Evolutionary conservation across 2,113 vertebrate genomes (phyloP), one percentile per base, ranked within the genome.

Genomic region (Euleptes europaea): DNA sequence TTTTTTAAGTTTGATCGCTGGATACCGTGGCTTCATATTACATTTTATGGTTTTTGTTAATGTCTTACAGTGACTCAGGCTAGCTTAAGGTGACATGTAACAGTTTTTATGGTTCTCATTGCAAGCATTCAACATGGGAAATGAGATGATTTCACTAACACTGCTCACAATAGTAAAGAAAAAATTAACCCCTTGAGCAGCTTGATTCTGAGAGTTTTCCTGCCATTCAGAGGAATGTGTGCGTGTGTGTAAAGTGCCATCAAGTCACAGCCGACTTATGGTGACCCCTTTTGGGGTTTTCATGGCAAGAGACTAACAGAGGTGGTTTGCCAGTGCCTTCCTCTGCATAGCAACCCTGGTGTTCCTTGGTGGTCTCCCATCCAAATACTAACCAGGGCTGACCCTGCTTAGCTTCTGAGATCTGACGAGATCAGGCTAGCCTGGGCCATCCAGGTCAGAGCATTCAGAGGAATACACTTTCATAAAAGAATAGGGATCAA

Each of bases 101-200:
- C 87, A 38, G 0, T 71, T 92, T 90, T 92, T 89, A 84, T 87
- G 31, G 23, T 60, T 96, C 92, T 85, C 49, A 76, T 80, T 91
- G 40, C 78, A 92, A 86, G 31, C 89, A 89, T 86, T 92, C 80
- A 90, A 26, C 60, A 51, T 33, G 6, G 88, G 21, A 54, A 86
- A 4, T 83, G 84, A 89, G 66, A 93, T 85, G 1, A 28, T 71
- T 91, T 92, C 23, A 78, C 81, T 87, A 88, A 91, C 87, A 67
- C 85, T 51, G 79, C 57, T 90, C 73, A 89, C 11, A 4, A 17
- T 77, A 33, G n/a, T 80, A 82, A 83, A 83, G 85, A 88, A 90
- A 90, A 74, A 88, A 40, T 84, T 85, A 92, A 80, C 4, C 38
- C 38, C 83, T 85, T 65, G 28, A 88, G 12, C 15, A 42, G 51